A percentile compares a stretch with the other conserved stretches of the same genome.
Conservation (phyloP, 2,888 invertebrate species). For the Dexiosoma caninum region DNA sequence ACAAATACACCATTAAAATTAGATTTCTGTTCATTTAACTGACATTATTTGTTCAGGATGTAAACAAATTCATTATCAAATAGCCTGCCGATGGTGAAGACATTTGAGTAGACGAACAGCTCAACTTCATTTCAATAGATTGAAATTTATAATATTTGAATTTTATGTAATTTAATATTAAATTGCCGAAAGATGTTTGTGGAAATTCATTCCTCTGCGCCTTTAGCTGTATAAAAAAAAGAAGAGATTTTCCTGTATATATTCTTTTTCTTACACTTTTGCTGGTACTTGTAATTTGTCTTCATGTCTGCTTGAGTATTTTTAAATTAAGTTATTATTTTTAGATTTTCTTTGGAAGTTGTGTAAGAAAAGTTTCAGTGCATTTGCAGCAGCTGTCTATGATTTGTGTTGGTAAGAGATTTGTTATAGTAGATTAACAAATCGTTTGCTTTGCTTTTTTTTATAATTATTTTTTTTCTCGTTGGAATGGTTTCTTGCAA, state of each 20-base stretch:
- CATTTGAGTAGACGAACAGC: background rate
- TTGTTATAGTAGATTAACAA: slow-evolving; percentile 43
- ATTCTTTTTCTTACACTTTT: background rate
- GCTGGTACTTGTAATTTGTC: background rate
- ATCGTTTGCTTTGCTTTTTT: slow-evolving; percentile 29
- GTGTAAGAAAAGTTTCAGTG: slow-evolving; percentile 32
- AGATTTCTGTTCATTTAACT: background rate
- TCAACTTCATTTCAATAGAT: background rate
- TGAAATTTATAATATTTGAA: no score
- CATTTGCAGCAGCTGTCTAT: slow-evolving; percentile 48
- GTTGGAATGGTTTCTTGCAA: background rate
- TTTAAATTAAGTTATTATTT: slow-evolving; percentile 49
- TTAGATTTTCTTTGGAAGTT: slow-evolving; percentile 26
- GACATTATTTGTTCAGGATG: background rate
- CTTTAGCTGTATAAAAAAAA: background rate
- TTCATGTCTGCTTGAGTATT: background rate
- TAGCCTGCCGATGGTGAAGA: background rate
- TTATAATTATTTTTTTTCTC: background rate
- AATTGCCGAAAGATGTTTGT: background rate
- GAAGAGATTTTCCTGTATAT: background rate
- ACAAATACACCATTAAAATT: background rate
- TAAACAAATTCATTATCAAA: background rate
- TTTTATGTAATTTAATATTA: background rate
- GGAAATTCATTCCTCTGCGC: background rate
- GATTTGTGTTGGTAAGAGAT: slow-evolving; percentile 55